Base-by-base conservation (phyloP, 2,888 invertebrate species). In the Pristionchus maxplancki region DNA sequence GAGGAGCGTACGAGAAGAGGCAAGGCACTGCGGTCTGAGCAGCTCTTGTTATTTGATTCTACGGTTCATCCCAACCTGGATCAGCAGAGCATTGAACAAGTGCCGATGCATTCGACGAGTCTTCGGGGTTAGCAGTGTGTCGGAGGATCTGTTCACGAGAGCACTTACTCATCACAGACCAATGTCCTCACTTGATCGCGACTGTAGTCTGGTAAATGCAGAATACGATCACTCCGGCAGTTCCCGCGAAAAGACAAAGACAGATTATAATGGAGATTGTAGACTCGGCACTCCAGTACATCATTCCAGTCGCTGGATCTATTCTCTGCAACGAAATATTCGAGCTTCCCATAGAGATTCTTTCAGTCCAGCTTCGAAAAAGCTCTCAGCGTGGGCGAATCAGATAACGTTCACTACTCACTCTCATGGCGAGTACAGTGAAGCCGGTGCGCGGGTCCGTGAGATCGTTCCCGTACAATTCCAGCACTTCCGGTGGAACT, bases 401-500 rank as follows among this genome's bases (percentile, higher is more conserved):
- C 24, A n/a, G 62, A 62, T 11, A 62, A 62, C 28, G n/a, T 6
- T 1, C 44, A 31, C 6, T 31, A 37, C 82, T 53, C 15, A 83
- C 82, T 34, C 44, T 83, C 34, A 83, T 34, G 2, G 53, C 50
- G 0, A 53, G 34, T 24, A 83, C 82, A 13, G 82, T 34, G 82
- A 83, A 83, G 1, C 34, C 82, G 1, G 53, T 34, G 4, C 53
- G 82, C 0, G 17, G 31, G 20, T 83, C 53, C 8, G 44, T 50
- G 20, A 83, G 44, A 53, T 82, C 34, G 82, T 15, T 83, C 2
- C 82, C 82, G 37, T 83, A 83, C n/a, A 53, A 11, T 11, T 53
- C n/a, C 6, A 50, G 20, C 15, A 83, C 44, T 17, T 83, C 53
- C 8, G 53, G 34, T 0, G 82, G 82, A 15, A 58, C 82, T 2